Percentiles rank a stretch among this genome's conserved stretches.
These are phyloP conservation scores for Nephrotoma appendiculata DNA, from an alignment of 2,888 invertebrate genomes.

Conservation along the genomic window DNA sequence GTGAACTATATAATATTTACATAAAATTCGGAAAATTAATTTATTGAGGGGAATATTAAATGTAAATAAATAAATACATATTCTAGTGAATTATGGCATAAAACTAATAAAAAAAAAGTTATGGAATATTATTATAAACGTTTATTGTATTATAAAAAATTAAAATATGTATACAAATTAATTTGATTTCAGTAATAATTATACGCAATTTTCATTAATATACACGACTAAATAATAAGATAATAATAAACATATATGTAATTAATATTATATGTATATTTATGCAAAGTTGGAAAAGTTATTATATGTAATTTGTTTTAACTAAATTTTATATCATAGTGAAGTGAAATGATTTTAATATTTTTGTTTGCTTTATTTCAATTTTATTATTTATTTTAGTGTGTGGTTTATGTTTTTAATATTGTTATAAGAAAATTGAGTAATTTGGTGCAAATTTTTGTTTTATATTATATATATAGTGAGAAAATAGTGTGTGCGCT, in stretches of 20 bases:
- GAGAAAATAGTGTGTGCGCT: background rate
- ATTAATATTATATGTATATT: background rate
- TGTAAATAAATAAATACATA: background rate
- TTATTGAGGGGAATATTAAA: background rate
- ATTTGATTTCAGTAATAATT: background rate
- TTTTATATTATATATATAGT: background rate
- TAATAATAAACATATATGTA: background rate
- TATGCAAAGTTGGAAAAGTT: background rate
- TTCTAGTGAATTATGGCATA: background rate
- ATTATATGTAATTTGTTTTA: background rate
- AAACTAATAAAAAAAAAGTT: background rate
- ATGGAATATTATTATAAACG: background rate
- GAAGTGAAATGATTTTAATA: background rate
- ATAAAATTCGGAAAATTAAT: background rate
- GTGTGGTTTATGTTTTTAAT: background rate
- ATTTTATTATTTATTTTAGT: background rate
- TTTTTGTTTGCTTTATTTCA: background rate
- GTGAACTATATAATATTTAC: background rate
- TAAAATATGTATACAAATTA: background rate
- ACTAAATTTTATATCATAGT: background rate
- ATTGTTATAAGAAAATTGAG: background rate
- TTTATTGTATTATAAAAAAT: background rate
- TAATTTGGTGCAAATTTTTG: background rate
- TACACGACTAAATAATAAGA: background rate
- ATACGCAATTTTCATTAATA: background rate